Evolutionary conservation across 2,797 vertebrate genomes (phyloP).

Genomic region (Brotula barbata): DNA sequence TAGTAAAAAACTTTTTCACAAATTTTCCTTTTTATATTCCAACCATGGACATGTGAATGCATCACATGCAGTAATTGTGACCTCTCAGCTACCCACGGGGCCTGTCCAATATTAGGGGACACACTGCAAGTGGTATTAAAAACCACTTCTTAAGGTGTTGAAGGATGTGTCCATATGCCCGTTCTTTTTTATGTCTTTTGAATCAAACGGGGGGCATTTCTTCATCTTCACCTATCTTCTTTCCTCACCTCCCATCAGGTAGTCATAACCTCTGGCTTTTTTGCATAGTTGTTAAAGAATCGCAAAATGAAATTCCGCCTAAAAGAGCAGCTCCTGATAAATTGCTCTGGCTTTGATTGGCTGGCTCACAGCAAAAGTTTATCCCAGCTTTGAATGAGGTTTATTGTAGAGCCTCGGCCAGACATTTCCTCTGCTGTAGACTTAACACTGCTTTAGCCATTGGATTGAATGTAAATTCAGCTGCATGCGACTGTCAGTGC

Average conservation of each 20-base stretch:
- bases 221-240: neutral
- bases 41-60: no score
- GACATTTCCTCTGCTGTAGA: conserved; percentile 17
- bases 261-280: conserved; percentile 34
- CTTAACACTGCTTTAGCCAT: conserved; percentile 38
- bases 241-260: conserved; percentile 15
- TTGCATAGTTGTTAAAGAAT: neutral
- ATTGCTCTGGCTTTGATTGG: conserved; percentile 65
- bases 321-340: conserved; percentile 58
- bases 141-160: no score
- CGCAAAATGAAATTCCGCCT: conserved; percentile 42
- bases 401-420: conserved; percentile 47
- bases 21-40: no score
- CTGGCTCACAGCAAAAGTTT: conserved; percentile 58
- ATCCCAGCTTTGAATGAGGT: conserved; percentile 44
- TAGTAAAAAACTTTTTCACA: no score
- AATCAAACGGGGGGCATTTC: no score
- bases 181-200: no score
- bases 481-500: conserved; percentile 46
- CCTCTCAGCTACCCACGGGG: no score
- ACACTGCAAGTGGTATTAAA: no score
- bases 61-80: no score
- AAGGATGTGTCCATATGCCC: no score
- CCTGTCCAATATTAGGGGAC: no score
- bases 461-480: conserved; percentile 61